These are phyloP conservation scores for Agrotis ipsilon DNA, from an alignment of 2,888 invertebrate species.

Conservation along the genomic window DNA sequence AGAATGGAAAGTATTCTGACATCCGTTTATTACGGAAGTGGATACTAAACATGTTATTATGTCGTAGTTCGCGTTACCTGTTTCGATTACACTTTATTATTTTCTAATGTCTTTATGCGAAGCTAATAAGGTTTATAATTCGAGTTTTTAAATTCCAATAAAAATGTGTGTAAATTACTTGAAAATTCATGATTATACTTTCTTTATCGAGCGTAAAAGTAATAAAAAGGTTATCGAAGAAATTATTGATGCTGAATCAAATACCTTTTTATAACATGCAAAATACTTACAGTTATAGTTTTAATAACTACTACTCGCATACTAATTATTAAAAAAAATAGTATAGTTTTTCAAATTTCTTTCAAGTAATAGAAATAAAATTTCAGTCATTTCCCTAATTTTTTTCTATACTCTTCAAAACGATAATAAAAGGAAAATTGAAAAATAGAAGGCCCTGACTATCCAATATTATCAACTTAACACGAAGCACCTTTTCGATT, in stretches of 20 bases:
- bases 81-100: slow-evolving; percentile 57
- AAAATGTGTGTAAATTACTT: slow-evolving; percentile 32
- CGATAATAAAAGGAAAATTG: too few relatives aligned
- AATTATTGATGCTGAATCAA: neutral
- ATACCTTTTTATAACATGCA: neutral
- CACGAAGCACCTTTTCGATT: too few relatives aligned
- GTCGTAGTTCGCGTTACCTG: slow-evolving; percentile 51
- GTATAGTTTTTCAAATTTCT: neutral
- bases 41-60: slow-evolving; percentile 61
- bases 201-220: slow-evolving; percentile 21
- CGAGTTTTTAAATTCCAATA: slow-evolving; percentile 33
- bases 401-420: too few relatives aligned
- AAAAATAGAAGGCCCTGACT: neutral
- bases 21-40: slow-evolving; percentile 58
- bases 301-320: too few relatives aligned
- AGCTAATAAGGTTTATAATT: slow-evolving; percentile 45
- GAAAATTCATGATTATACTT: slow-evolving; percentile 19
- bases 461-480: neutral
- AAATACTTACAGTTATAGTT: neutral
- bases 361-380: neutral
- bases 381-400: too few relatives aligned
- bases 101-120: slow-evolving; percentile 59
- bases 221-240: slow-evolving; percentile 21
- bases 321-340: neutral
- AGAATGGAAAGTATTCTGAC: slow-evolving; percentile 60